Evolutionary conservation across 2,113 vertebrate species (phyloP), one percentile per base, ranked within the genome.

Genomic region (Mugil cephalus): DNA sequence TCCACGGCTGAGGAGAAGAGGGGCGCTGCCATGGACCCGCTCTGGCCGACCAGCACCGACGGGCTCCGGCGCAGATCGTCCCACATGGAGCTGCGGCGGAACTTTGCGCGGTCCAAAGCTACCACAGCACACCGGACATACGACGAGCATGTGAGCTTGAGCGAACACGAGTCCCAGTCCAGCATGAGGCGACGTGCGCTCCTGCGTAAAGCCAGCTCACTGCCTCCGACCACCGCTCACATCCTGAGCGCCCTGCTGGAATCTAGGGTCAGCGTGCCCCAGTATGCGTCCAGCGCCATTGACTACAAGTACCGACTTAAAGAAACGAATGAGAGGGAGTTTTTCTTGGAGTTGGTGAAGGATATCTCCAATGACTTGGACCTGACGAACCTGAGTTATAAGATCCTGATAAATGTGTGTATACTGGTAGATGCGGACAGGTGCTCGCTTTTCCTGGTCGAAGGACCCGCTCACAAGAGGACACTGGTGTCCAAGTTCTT

Each of bases 311-410:
- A 90, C 89, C 74, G 91, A 10, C 94, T 95, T 0, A 93, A 91
- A 60, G 92, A 94, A 54, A 90, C 90, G 60, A 94, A 92, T 82
- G 94, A 95, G 82, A 82, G 93, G 50, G 93, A 94, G 84, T 95
- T 95, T 30, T 95, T 95, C 83, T 63, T 95, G 65, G 94, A 95
- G 87, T 71, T 95, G 2, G 94, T 95, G 12, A 94, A 94, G 58
- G 94, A 95, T 43, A 93, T 95, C 36, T 95, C 94, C 43, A 95
- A 94, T 19, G 94, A 95, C 2, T 11, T 95, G 84, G 94, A 95
- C 79, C 85, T 94, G 79, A 92, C 91, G 2, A 94, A 93, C 66
- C 92, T 95, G 13, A 93, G 93, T 48, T 93, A 93, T 24, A 95
- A 95, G 74, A 95, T 95, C 63, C 88, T 95, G 39, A 93, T 95